These are phyloP conservation scores for Grammomys dolichurus DNA, from an alignment of 2,113 vertebrate genomes.

Conservation along the genomic window DNA sequence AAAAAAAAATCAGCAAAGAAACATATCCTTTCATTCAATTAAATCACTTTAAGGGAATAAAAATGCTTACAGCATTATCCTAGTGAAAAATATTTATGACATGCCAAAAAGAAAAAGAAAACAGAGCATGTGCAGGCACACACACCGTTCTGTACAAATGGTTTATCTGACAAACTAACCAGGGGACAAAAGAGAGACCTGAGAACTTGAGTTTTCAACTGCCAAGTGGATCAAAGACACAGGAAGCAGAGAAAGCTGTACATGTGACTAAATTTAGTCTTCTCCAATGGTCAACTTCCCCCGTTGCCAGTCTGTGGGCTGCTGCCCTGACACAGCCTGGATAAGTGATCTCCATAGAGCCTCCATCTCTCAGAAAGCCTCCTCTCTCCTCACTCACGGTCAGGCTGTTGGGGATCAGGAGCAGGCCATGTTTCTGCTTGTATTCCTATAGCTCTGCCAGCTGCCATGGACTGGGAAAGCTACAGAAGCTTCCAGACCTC, in stretches of 20 bases:
- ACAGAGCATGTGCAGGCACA: constrained; percentile 52
- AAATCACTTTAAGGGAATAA: constrained; percentile 55
- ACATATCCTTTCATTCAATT: constrained; percentile 57
- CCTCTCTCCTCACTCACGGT: not conserved
- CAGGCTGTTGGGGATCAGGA: not conserved
- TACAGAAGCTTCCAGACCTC: not conserved
- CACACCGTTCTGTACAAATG: not conserved
- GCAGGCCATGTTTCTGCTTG: not conserved
- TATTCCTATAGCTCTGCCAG: not conserved
- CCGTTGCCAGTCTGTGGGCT: not conserved
- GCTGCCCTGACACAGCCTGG: not conserved
- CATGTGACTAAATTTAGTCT: constrained; percentile 58
- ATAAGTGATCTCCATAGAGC: constrained; percentile 6
- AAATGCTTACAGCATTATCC: constrained; percentile 45
- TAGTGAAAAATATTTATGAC: constrained; percentile 59
- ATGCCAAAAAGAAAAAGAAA: constrained; percentile 17
- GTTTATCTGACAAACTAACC: constrained; percentile 68
- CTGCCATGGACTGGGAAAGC: not conserved
- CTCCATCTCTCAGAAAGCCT: not conserved
- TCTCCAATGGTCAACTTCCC: not conserved
- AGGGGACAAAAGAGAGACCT: constrained; percentile 45
- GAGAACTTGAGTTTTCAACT: constrained; percentile 68
- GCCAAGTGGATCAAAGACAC: constrained; percentile 73
- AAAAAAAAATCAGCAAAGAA: not conserved
- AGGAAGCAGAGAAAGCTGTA: constrained; percentile 36